Evolutionary conservation across 1,140 invertebrate species (phyloP).

Genomic region (Aphelinus atriplicis): DNA sequence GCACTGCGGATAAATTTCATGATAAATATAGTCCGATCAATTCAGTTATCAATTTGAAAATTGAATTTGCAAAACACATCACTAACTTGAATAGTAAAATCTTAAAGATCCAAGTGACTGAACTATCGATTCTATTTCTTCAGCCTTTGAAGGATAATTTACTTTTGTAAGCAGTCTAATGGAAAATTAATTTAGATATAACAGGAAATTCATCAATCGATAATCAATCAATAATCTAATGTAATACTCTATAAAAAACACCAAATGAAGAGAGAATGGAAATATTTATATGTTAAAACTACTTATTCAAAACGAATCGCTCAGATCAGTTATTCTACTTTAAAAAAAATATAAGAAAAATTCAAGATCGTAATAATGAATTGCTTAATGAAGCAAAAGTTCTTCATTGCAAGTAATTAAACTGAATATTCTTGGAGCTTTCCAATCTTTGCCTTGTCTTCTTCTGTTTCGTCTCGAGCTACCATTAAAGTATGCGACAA

Average conservation of each 20-base stretch:
- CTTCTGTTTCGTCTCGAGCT: constrained; percentile 73
- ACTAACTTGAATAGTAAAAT: no score
- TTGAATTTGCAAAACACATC: not conserved
- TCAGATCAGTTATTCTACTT: constrained; percentile 1
- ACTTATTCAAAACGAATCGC: constrained; percentile 6
- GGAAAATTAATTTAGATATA: no score
- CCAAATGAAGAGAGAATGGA: no score
- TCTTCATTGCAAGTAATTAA: constrained; percentile 45
- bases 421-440: constrained; percentile 71
- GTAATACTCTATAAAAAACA: no score
- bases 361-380: not conserved
- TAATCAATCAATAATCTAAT: no score
- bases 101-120: no score
- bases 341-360: constrained; percentile 10
- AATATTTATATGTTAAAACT: not conserved
- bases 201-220: no score
- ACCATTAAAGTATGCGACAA: constrained; percentile 84
- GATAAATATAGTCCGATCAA: not conserved
- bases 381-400: not conserved
- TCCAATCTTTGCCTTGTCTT: constrained; percentile 72
- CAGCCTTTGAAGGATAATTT: no score
- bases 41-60: not conserved
- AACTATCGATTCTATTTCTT: no score
- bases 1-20: constrained; percentile 16
- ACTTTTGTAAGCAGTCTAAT: no score